Base-by-base conservation (phyloP, 2,797 vertebrate genomes). In the Danio kyathit region DNA sequence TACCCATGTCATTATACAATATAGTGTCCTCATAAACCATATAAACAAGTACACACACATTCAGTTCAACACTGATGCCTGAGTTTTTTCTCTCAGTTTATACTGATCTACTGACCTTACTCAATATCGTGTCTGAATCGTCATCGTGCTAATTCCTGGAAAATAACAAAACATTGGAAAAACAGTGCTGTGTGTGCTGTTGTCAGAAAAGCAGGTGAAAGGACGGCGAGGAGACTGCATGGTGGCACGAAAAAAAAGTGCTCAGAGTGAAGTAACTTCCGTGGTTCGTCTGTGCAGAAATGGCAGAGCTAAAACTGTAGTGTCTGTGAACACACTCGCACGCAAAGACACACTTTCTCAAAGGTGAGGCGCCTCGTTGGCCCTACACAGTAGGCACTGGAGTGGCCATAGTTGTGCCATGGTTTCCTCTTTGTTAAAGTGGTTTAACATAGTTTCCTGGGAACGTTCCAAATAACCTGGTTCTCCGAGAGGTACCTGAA, bases 361-460 rank as follows among this genome's bases (percentile, higher is more conserved):
- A 59, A 76, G 70, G 67, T 74, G 74, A 81, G 76, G 84, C 63
- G 79, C 74, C 82, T 64, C 40, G 17, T 57, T 41, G 76, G 79
- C 72, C 82, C 81, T 48, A 48, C 61, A 74, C 56, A 48, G 83
- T 63, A 73, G 2, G 74, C 85, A 71, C 78, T 79, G 40, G 87
- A 38, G 81, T 84, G 66, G 81, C 80, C 74, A 44, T 82, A 79
- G 74, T 83, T 88, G 88, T 60, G 84, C 84, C 64, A 77, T 79
- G 54, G 41, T 40, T 80, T 80, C 19, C 59, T 67, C 52, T 88
- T 91, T 72, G 90, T 96, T 96, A 97, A 92, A 98, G 95, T 91
- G 93, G 96, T 95, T 98, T 99, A 88, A 99, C 97, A 81, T 99
- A 99, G 93, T 99, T 99, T 94, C 98, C 98, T 57, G 98, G 98